These are phyloP conservation scores for Amphilophus citrinellus DNA, from an alignment of 2,113 vertebrate species.

Conservation along the genomic window DNA sequence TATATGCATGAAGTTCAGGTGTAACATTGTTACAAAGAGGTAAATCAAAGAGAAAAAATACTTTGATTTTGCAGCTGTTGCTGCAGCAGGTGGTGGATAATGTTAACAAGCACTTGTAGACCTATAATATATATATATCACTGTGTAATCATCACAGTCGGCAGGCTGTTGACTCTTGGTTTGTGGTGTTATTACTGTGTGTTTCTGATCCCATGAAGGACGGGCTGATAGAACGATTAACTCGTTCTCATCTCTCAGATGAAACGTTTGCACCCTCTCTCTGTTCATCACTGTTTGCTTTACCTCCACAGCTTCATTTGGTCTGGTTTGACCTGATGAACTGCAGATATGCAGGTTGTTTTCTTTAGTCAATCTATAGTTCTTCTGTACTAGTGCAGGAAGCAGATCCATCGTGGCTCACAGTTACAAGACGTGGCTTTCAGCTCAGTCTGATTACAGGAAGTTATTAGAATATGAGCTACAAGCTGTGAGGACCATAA, in stretches of 20 bases:
- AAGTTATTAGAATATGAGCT: not conserved
- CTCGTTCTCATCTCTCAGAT: not conserved
- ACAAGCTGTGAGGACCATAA: not conserved
- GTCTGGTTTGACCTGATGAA: not conserved
- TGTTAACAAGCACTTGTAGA: not conserved
- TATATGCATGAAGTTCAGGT: fast-evolving
- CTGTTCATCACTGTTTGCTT: not conserved
- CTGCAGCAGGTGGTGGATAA: not conserved
- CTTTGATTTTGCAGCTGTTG: not conserved
- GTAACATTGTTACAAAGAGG: not conserved
- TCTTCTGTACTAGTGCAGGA: not conserved
- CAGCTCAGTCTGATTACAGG: not conserved
- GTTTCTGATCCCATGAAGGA: no score
- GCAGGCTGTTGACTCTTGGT: no score
- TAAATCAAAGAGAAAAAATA: no score
- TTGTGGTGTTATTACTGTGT: no score
- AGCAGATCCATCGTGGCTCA: not conserved
- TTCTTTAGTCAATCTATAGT: not conserved
- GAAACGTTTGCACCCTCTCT: not conserved
- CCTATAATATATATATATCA: not conserved
- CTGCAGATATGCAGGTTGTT: not conserved
- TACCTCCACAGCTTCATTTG: not conserved
- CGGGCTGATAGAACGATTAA: not conserved
- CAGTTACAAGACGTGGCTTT: not conserved
- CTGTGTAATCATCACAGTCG: not conserved